Evolutionary conservation across 2,888 invertebrate species (phyloP), one percentile per base, ranked within the genome.

Genomic region (Odiellus spinosus): DNA sequence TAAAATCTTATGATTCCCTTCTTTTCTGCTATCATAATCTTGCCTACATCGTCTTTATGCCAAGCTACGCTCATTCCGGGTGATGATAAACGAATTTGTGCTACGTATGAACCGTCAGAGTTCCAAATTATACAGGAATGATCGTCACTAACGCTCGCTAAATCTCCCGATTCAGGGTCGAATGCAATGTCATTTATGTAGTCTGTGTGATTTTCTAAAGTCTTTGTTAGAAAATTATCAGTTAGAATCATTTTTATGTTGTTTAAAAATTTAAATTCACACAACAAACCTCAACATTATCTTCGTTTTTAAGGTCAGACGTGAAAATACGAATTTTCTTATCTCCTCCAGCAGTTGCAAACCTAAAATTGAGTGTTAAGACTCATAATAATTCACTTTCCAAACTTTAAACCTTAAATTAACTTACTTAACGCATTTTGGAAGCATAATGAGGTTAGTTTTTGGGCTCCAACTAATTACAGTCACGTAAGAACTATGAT

Each of bases 101-200:
- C 68, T 19, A 72, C 63, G 56, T 72, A 71, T 54, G 71, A 69
- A 49, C 68, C 66, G 26, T 72, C 68, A 39, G 50, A 33, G 35
- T 58, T 56, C 81, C 82, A 82, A 21, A 83, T 66, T 58, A 75
- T 73, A 58, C 80, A 80, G 0, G 78, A 77, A 54, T 77, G 75
- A 63, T 83, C 82, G 65, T 83, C 82, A 55, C 81, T 77, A 2
- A 76, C 77, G n/a, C 80, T 80, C 14, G 78, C 81, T 44, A 83
- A 62, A 47, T 73, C 73, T 20, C 80, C 80, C 44, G 58, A 57
- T 47, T 76, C 76, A 12, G 76, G 73, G 58, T 81, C 79, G 70
- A 76, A 82, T 10, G 74, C 70, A 17, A 81, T 62, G 52, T 75
- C 73, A 63, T 82, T 82, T 12, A 82, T 70, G 60, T 78, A 82